Percentiles rank a stretch among this genome's conserved stretches.
phyloP scores from a whole-genome alignment of 2,888 invertebrate species.

The Archips crataeganus region DNA sequence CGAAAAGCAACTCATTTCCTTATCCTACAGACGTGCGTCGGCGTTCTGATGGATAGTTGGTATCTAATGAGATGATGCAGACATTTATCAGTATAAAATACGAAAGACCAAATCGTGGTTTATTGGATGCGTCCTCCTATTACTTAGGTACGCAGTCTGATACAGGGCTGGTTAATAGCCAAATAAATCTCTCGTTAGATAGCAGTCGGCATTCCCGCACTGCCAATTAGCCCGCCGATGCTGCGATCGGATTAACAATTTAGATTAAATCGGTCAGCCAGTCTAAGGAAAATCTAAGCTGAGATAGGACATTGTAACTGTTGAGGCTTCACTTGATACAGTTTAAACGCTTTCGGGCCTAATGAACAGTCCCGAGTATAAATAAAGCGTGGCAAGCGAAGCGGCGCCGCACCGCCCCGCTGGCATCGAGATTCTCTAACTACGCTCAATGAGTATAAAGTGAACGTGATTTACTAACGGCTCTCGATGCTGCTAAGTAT shows the following conservation, averaged over 20 bases:
- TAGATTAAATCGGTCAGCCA: slow-evolving; percentile 70
- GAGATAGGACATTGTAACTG: slow-evolving; percentile 53
- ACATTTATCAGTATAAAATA: slow-evolving; percentile 13
- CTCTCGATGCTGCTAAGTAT: neutral
- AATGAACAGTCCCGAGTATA: slow-evolving; percentile 59
- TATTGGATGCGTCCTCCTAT: slow-evolving; percentile 38
- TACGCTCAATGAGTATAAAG: slow-evolving; percentile 17
- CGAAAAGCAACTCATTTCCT: slow-evolving; percentile 17
- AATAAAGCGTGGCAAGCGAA: slow-evolving; percentile 57
- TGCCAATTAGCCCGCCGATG: slow-evolving; percentile 74
- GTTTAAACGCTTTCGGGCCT: slow-evolving; percentile 66
- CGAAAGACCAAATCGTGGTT: slow-evolving; percentile 20
- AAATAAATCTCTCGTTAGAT: slow-evolving; percentile 67
- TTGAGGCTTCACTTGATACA: slow-evolving; percentile 53
- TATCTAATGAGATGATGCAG: slow-evolving; percentile 12
- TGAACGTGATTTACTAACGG: slow-evolving; percentile 20
- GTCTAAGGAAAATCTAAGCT: slow-evolving; percentile 54
- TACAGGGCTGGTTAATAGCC: slow-evolving; percentile 58
- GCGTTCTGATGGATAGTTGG: slow-evolving; percentile 3
- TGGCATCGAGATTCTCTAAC: slow-evolving; percentile 17
- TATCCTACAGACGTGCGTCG: neutral
- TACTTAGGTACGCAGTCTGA: slow-evolving; percentile 46
- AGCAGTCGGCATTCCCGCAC: slow-evolving; percentile 57
- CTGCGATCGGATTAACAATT: slow-evolving; percentile 75
- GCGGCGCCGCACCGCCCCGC: slow-evolving; percentile 42